Conservation (phyloP, 2,888 invertebrate genomes). For the Brachyopa scutellaris region DNA sequence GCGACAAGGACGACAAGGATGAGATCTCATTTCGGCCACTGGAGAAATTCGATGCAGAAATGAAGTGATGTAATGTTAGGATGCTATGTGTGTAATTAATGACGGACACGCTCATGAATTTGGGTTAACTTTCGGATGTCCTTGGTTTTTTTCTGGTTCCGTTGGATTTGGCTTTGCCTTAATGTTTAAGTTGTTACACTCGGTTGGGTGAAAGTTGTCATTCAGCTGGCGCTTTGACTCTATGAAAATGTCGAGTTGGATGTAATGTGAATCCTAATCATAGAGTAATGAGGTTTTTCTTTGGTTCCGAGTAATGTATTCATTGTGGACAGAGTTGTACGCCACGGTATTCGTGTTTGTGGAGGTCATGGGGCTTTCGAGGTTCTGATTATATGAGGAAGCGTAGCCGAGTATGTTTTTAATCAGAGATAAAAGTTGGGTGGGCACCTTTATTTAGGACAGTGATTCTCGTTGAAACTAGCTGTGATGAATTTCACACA, state of each 20-base stretch:
- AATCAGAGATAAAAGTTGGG: neutral
- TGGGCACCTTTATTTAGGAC: no score
- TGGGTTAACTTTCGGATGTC: conserved; percentile 46
- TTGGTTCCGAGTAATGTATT: conserved; percentile 27
- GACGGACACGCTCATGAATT: conserved; percentile 57
- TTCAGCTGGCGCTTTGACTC: conserved; percentile 23
- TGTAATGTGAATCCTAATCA: conserved; percentile 55
- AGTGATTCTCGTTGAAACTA: no score
- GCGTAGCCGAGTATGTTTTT: neutral
- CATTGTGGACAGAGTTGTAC: neutral
- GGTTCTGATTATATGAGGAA: neutral
- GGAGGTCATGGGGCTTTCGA: neutral
- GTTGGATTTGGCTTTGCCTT: neutral
- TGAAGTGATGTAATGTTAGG: conserved; percentile 64
- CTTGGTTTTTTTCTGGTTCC: conserved; percentile 3
- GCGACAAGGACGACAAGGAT: conserved; percentile 40
- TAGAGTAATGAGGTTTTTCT: conserved; percentile 45
- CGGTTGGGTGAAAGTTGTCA: conserved; percentile 18
- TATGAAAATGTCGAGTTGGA: conserved; percentile 21
- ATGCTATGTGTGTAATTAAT: conserved; percentile 60
- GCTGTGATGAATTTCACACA: no score
- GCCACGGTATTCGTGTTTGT: neutral
- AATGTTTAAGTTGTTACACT: conserved; percentile 3
- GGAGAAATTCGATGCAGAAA: conserved; percentile 61
- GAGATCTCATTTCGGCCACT: conserved; percentile 63